Conservation (phyloP, 2,113 vertebrate genomes). For the Tenrec ecaudatus region DNA sequence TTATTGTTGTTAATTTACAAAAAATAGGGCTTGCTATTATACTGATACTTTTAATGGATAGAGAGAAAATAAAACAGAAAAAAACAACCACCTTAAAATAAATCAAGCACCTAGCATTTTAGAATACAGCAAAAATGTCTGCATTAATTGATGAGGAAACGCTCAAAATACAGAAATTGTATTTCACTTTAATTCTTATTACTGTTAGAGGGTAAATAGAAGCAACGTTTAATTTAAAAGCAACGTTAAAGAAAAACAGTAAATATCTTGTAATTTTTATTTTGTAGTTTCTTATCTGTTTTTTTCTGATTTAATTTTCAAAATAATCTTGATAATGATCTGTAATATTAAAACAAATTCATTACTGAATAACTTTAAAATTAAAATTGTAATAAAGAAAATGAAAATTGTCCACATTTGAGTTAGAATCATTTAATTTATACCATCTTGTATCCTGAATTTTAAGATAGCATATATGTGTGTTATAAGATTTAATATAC, state of each 20-base stretch:
- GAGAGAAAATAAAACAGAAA: not conserved
- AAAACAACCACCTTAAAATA: no score
- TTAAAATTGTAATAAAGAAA: not conserved
- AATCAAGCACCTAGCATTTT: not conserved
- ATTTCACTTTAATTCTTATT: not conserved
- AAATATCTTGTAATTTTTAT: not conserved
- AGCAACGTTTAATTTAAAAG: constrained; percentile 4
- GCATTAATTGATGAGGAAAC: constrained; percentile 2
- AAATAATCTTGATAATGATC: constrained; percentile 9
- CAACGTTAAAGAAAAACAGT: not conserved
- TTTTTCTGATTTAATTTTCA: constrained; percentile 28
- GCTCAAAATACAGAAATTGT: not conserved
- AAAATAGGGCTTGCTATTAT: not conserved
- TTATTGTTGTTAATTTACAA: constrained; percentile 13
- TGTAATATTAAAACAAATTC: not conserved
- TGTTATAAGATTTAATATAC: no score
- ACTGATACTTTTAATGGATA: not conserved
- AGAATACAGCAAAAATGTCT: not conserved
- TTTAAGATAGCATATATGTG: not conserved
- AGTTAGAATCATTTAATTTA: not conserved
- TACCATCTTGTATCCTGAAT: not conserved
- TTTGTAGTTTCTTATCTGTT: not conserved
- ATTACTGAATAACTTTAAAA: not conserved
- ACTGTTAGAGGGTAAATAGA: not conserved
- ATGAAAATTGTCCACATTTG: not conserved